Base-by-base conservation (phyloP, 2,797 vertebrate species). In the Lophotriccus pileatus region DNA sequence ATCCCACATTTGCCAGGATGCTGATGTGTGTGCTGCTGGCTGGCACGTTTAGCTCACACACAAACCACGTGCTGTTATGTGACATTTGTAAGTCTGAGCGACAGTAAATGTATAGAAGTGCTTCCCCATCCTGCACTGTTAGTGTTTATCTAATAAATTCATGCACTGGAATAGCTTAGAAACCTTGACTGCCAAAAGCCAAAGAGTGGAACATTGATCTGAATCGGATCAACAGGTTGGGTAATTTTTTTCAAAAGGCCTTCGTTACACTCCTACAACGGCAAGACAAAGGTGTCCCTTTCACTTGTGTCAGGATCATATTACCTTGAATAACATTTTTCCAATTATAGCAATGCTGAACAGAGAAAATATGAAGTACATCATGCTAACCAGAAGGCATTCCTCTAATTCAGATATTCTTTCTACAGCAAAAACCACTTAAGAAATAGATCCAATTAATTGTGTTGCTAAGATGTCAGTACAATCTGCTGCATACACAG, bases 391-490 rank as follows among this genome's bases (percentile, higher is more conserved):
- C 59, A 92, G 82, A 60, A 93, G 62, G 55, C 41, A 44, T 53
- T 47, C 23, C 24, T 69, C 21, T 64, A 81, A 91, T 43, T 43
- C 74, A 63, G 76, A 37, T 81, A 73, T 39, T 84, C 70, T 52
- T 47, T 83, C 90, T 74, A 7, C 4, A 64, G 30, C 21, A 41
- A 64, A 88, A 94, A 56, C 36, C 46, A 75, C 52, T 93, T 53
- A 60, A 85, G 74, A 84, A 94, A 90, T 6, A 50, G 36, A 67
- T 56, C 59, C 22, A 93, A 77, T 90, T 92, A 64, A 78, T 80
- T 75, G 58, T 70, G 41, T 53, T 89, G 78, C 84, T 77, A 49
- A 84, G n/a, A 49, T 55, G 84, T 50, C 90, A 76, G 67, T 24
- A 36, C 77, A 89, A 76, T 72, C 84, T 93, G 88, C 89, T 49